These are phyloP conservation scores for Lontra canadensis DNA, from an alignment of 2,113 vertebrate species.

Conservation along the genomic window DNA sequence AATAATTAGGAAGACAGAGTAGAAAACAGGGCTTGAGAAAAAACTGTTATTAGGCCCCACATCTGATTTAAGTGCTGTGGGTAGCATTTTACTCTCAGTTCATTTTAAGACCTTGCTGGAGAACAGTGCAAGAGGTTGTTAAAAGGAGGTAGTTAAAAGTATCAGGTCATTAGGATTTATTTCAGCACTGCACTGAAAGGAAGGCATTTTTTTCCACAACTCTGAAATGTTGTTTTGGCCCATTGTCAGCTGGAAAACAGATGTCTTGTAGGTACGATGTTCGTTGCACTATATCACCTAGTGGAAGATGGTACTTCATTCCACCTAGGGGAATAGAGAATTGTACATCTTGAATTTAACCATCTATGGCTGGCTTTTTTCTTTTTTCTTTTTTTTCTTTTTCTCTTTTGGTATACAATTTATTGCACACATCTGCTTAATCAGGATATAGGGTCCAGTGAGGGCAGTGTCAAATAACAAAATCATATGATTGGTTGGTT, in stretches of 20 bases:
- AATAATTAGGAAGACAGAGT: conserved; percentile 77
- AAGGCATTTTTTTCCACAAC: conserved; percentile 56
- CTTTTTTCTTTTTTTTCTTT: neutral
- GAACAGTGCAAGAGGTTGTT: conserved; percentile 71
- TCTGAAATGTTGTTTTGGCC: conserved; percentile 76
- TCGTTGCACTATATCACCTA: conserved; percentile 64
- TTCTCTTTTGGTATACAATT: neutral
- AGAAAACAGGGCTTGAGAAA: conserved; percentile 68
- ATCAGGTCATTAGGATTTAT: conserved; percentile 74
- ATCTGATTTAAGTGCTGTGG: conserved; percentile 74
- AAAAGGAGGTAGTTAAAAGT: conserved; percentile 77
- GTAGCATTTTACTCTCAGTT: conserved; percentile 66
- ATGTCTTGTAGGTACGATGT: conserved; percentile 73
- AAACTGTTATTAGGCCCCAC: conserved; percentile 67
- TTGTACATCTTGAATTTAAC: conserved; percentile 51
- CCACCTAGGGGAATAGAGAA: conserved; percentile 43
- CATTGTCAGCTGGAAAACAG: conserved; percentile 67
- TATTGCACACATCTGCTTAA: conserved; percentile 8
- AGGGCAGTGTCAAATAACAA: neutral
- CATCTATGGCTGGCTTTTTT: conserved; percentile 45
- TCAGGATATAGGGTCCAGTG: neutral
- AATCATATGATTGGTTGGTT: neutral
- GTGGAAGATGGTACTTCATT: conserved; percentile 62
- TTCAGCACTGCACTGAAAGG: conserved; percentile 55
- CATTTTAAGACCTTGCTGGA: conserved; percentile 70